These are phyloP conservation scores for Anguilla rostrata DNA, from an alignment of 2,113 vertebrate genomes.

Conservation along the genomic window DNA sequence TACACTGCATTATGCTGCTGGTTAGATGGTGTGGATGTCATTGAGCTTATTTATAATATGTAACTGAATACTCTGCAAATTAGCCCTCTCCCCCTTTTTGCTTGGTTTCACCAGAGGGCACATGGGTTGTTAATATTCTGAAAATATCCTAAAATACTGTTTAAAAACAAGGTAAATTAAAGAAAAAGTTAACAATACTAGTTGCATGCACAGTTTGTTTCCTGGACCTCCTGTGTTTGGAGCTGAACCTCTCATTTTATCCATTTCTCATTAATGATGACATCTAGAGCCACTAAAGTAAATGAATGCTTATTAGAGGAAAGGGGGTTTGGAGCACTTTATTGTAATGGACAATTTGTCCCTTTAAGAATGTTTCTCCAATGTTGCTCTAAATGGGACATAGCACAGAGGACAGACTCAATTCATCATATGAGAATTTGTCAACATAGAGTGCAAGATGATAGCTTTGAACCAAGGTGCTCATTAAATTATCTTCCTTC, in stretches of 20 bases:
- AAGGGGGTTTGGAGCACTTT: not conserved
- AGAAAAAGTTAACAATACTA: no score
- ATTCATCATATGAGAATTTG: conserved; percentile 58
- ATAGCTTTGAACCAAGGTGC: conserved; percentile 53
- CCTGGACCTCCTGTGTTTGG: not conserved
- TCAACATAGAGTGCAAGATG: conserved; percentile 50
- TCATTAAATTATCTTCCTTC: conserved; percentile 45
- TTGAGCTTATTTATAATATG: no score
- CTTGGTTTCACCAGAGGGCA: no score
- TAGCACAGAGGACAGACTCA: conserved; percentile 53
- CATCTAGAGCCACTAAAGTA: not conserved
- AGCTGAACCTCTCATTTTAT: not conserved
- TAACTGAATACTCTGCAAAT: not conserved
- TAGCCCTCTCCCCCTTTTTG: not conserved
- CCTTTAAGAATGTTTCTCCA: conserved; percentile 50
- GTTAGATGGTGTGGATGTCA: not conserved
- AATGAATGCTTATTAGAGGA: not conserved
- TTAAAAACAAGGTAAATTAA: no score
- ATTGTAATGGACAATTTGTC: conserved; percentile 58
- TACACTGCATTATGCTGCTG: not conserved
- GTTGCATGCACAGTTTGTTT: no score
- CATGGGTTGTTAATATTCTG: no score
- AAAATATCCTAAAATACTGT: no score
- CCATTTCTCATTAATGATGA: conserved; percentile 3
- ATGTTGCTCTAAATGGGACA: conserved; percentile 43